Percentiles rank a stretch among this genome's conserved stretches.
phyloP scores from a whole-genome alignment of 2,888 invertebrate species.

The Dyspetes luteomarginatus region DNA sequence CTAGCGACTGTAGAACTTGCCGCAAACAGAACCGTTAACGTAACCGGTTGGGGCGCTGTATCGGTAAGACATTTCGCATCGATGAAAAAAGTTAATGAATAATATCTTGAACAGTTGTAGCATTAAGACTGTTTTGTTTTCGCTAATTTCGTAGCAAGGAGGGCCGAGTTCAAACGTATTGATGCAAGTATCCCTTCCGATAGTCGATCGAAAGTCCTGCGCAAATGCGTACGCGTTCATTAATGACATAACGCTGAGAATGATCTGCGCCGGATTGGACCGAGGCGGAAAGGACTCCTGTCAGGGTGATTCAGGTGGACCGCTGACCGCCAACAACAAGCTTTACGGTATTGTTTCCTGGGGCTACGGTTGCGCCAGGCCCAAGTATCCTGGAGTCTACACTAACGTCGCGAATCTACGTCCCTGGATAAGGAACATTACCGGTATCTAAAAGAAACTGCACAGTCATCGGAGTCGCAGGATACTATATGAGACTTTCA shows the following conservation, averaged over 20 bases:
- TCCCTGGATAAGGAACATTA: slow-evolving; percentile 72
- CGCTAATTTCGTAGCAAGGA: slow-evolving; percentile 66
- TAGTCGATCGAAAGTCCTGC: slow-evolving; percentile 83
- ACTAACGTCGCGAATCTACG: slow-evolving; percentile 75
- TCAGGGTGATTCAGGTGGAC: slow-evolving; percentile 80
- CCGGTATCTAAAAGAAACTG: slow-evolving; percentile 69
- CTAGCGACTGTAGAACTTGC: slow-evolving; percentile 58
- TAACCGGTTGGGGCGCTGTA: slow-evolving; percentile 77
- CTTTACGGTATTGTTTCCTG: slow-evolving; percentile 80
- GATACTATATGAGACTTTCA: too few relatives aligned
- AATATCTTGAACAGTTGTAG: background rate
- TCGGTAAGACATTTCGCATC: slow-evolving; percentile 67
- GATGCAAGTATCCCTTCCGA: slow-evolving; percentile 84
- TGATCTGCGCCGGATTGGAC: slow-evolving; percentile 76
- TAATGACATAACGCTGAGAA: slow-evolving; percentile 69
- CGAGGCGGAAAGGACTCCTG: slow-evolving; percentile 74
- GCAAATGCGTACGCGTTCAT: slow-evolving; percentile 80
- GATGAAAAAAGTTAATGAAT: background rate
- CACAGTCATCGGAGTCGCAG: too few relatives aligned
- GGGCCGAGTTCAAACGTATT: slow-evolving; percentile 80
- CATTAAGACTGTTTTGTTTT: background rate
- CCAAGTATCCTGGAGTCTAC: slow-evolving; percentile 80
- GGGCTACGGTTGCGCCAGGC: slow-evolving; percentile 77
- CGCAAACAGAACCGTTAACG: slow-evolving; percentile 54
- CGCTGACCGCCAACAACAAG: slow-evolving; percentile 73